Conservation (phyloP, 2,113 vertebrate genomes). For the Myrmecophaga tridactyla region DNA sequence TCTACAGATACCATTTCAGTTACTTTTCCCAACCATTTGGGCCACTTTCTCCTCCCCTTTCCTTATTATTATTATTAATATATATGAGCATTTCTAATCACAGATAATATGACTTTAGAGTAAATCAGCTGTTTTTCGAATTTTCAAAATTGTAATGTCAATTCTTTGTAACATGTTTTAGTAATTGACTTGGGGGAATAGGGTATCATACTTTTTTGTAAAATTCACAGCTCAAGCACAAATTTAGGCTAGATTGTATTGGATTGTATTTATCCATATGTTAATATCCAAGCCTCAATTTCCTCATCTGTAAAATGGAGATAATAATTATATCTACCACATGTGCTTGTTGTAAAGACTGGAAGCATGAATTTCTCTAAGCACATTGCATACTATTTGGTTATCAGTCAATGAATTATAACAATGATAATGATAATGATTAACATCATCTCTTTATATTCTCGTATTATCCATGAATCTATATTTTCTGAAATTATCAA, state of each 20-base stretch:
- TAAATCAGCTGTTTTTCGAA: constrained; percentile 18
- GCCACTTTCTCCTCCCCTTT: neutral
- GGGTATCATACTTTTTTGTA: neutral
- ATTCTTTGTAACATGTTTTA: neutral
- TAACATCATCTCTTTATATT: neutral
- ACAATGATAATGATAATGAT: neutral
- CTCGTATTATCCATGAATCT: neutral
- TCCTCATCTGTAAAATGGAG: neutral
- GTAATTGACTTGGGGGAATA: neutral
- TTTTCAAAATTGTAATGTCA: neutral
- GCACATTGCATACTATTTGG: neutral
- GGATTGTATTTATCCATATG: neutral
- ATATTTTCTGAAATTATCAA: neutral
- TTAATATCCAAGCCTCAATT: constrained; percentile 19
- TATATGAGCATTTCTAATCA: neutral
- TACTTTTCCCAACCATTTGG: neutral
- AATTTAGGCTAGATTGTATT: neutral
- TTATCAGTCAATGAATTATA: neutral
- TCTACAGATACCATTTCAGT: neutral
- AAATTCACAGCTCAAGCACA: neutral
- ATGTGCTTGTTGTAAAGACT: neutral
- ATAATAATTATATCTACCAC: neutral
- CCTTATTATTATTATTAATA: neutral
- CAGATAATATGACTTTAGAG: neutral
- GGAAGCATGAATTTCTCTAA: neutral